Base-by-base conservation (phyloP, 2,113 vertebrate genomes). In the Tragulus kanchil region DNA sequence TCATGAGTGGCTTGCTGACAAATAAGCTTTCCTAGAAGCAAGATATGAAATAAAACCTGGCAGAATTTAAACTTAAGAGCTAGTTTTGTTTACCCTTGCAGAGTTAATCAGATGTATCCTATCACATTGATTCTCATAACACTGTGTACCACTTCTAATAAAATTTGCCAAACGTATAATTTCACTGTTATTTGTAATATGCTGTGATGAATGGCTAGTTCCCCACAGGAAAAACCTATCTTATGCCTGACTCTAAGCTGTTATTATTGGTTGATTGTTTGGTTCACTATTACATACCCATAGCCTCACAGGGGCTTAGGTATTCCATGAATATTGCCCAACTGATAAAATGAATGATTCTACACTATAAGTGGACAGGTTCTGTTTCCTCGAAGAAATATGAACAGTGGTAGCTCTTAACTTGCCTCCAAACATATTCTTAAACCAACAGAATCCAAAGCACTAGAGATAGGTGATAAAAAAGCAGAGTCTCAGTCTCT, bases 111-210 rank as follows among this genome's bases (percentile, higher is more conserved):
- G 42, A 89, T 90, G 21, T 11, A 78, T 59, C n/a, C 28, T 79
- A 36, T 95, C 64, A 25, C 21, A 73, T 19, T 25, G 61, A 92
- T 93, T 58, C 8, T 62, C 19, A 16, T 77, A 69, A 94, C 61
- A 92, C 17, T 5, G 8, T 17, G 25, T 28, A 62, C 36, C 45
- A 45, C 71, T 85, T 90, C 36, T 61, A 73, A 82, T 31, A 85
- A 52, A 84, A 73, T 28, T 81, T 64, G 94, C n/a, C 19, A 28
- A 81, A 94, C 67, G 69, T 84, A 45, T 71, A 61, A 88, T 87
- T 94, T 95, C 62, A 77, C 73, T 92, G 56, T 84, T 75, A 94
- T 61, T 81, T 93, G 48, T 77, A 62, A 23, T 75, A 92, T 58
- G 16, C 58, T 64, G 10, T 8, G 45, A 85, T 85, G 52, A 79